Evolutionary conservation across 2,888 invertebrate genomes (phyloP), one percentile per base, ranked within the genome.

Genomic region (Protonemura montana): DNA sequence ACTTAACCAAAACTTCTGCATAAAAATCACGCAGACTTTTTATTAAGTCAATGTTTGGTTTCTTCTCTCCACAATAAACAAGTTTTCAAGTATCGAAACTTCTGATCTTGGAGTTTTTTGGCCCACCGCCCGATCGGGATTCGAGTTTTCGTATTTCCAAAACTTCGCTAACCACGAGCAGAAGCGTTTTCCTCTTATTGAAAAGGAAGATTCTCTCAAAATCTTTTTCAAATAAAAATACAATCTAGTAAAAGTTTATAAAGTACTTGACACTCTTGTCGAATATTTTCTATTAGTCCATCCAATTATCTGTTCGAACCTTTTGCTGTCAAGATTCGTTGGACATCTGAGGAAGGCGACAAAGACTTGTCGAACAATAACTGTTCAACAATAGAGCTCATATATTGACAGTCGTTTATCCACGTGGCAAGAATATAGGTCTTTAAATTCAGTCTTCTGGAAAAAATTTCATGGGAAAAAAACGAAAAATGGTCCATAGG

Each of bases 61-160:
- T 76, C 84, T 84, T 84, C 84, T 26, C 59, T 76, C 84, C 59
- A 84, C 59, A 84, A 84, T 84, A 84, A 84, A 84, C 84, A 84
- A 84, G 27, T 84, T 84, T 76, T 84, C 59, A 84, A 84, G 84
- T 84, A 84, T 84, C 84, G 76, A 84, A 84, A 84, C 84, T 84
- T 84, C 84, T 84, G 59, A 76, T 25, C 76, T 59, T 27, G 84
- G 42, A 84, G 84, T 84, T 84, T 84, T 84, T 76, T 84, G 84
- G 84, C 84, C 59, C 84, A 13, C 16, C 76, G 84, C 84, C 76
- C 84, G 84, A 76, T 28, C 59, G 59, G 84, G 84, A 84, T 84
- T 84, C 59, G n/a, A 76, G 84, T 84, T 83, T 76, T 84, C 84
- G 28, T 29, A 84, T 84, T 84, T 84, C 21, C 3, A 28, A 84